These are phyloP conservation scores for Thecophora atra DNA, from an alignment of 2,888 invertebrate species.

Conservation along the genomic window DNA sequence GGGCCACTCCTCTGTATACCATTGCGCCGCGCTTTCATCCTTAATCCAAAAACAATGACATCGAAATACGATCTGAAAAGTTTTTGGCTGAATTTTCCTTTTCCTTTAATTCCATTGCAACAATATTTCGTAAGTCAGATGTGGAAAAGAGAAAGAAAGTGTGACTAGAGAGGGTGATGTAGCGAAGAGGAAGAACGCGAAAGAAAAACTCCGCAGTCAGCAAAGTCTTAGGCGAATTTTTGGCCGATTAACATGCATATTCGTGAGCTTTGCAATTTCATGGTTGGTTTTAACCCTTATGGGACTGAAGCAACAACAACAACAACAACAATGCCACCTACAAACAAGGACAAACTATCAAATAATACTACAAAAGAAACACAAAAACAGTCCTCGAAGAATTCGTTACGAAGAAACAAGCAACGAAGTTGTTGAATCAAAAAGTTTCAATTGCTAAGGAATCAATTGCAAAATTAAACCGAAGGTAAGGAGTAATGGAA, in stretches of 20 bases:
- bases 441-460: slow-evolving; percentile 25
- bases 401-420: slow-evolving; percentile 14
- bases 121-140: slow-evolving; percentile 15
- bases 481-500: neutral
- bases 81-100: slow-evolving; percentile 13
- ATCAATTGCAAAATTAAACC: slow-evolving; percentile 28
- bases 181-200: no score
- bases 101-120: slow-evolving; percentile 29
- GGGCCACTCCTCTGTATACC: no score
- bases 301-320: slow-evolving; percentile 11
- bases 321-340: slow-evolving; percentile 5
- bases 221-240: slow-evolving; percentile 18
- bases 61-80: slow-evolving; percentile 28
- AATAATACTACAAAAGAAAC: neutral
- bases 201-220: neutral
- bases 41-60: slow-evolving; percentile 9
- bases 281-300: slow-evolving; percentile 35
- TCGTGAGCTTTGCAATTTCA: slow-evolving; percentile 30
- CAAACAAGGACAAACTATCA: neutral
- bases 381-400: neutral
- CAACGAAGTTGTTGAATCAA: slow-evolving; percentile 19
- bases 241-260: slow-evolving; percentile 30
- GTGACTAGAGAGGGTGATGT: no score
- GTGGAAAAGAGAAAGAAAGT: no score
- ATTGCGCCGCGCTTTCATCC: neutral